Conservation (phyloP, 2,797 vertebrate species). For the Emydoidea blandingii region DNA sequence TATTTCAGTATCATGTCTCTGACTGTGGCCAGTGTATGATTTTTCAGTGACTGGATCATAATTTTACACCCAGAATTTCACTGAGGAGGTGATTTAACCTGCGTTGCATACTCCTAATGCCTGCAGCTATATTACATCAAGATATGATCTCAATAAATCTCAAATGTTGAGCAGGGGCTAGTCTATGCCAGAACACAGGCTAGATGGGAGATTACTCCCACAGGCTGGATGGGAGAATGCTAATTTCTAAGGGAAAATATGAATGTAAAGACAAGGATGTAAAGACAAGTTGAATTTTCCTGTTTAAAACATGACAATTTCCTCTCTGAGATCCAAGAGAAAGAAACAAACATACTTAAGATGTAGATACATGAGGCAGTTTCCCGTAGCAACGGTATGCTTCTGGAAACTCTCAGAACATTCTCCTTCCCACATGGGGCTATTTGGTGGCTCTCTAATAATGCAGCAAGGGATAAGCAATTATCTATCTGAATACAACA, state of each 20-base stretch:
- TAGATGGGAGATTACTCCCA: not conserved
- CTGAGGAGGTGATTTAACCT: rapidly evolving
- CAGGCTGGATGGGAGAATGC: not conserved
- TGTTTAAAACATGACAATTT: not conserved
- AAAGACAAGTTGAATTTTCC: rapidly evolving
- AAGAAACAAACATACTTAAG: not conserved
- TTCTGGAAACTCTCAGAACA: not conserved
- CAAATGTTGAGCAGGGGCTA: rapidly evolving
- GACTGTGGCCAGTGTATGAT: not conserved
- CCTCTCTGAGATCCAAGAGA: not conserved
- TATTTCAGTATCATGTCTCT: not conserved
- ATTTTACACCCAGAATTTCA: not conserved
- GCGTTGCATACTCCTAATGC: not conserved
- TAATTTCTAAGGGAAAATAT: not conserved
- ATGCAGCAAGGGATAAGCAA: not conserved
- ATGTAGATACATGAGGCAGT: not conserved
- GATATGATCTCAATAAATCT: not conserved
- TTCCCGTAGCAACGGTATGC: rapidly evolving
- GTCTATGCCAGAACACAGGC: not conserved
- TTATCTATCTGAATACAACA: rapidly evolving
- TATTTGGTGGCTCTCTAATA: not conserved
- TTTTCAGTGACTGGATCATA: not conserved
- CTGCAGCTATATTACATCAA: rapidly evolving
- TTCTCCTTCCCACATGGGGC: not conserved
- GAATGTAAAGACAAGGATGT: rapidly evolving